Base-by-base conservation (phyloP, 2,113 vertebrate genomes). In the Phycodurus eques region DNA sequence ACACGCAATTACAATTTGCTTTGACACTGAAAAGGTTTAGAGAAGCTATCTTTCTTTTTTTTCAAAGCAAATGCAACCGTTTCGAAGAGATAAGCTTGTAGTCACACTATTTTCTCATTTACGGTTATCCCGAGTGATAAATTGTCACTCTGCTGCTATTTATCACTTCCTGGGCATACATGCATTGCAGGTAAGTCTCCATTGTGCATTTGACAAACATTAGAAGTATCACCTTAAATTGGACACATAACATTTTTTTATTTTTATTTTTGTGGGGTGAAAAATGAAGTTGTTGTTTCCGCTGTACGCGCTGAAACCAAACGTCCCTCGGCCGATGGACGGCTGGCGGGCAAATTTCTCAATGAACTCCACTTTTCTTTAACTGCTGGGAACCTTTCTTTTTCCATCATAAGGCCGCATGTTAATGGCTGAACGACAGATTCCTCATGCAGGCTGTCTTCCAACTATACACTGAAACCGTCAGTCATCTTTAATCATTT, bases 11-110 rank as follows among this genome's bases (percentile, higher is more conserved):
- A 74, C 22, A 39, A 39, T 17, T 54, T 31, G 0, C 17, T 19
- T 19, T 78, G 59, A 76, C 62, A 73, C 31, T 33, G 59, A 78
- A 14, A 71, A 67, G 20, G 43, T 72, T 82, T 70, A 66, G 15
- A 70, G 51, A 14, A 27, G 13, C 9, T 11, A 27, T 27, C 27
- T 69, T 68, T 47, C 6, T 39, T 60, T 71, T 49, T 39, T 22
- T 13, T n/a, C 0, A 68, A 61, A 44, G 22, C 51, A 71, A 73
- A 65, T 27, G 66, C 47, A 63, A 8, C 20, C 35, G 44, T 65
- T 69, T 69, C 49, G 67, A 39, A 42, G 12, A 42, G 12, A 15
- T 67, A 5, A 66, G 35, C 10, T 69, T 33, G 12, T 72, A 42
- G 10, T 70, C 42, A 27, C 22, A 15, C 13, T 2, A 60, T 60